These are phyloP conservation scores for Zootermopsis nevadensis DNA, from an alignment of 2,888 invertebrate genomes.

Conservation along the genomic window DNA sequence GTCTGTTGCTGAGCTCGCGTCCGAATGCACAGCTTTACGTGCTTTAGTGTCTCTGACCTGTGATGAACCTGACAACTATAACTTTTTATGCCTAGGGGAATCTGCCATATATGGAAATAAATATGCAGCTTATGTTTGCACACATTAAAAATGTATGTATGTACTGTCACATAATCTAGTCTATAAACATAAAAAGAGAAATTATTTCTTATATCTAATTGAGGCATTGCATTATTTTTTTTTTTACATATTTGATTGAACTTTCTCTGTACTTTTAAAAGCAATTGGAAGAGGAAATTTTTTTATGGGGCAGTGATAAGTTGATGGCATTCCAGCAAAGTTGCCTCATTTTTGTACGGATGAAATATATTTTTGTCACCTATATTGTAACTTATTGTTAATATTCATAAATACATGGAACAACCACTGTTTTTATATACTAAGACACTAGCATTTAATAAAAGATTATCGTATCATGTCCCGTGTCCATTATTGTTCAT, in stretches of 20 bases:
- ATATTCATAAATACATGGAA: neutral
- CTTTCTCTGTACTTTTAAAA: neutral
- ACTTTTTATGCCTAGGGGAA: no score
- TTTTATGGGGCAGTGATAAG: neutral
- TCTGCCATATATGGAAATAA: neutral
- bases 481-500: no score
- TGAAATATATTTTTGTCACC: neutral
- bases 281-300: neutral
- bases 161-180: neutral
- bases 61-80: no score
- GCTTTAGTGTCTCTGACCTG: no score
- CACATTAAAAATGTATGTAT: neutral
- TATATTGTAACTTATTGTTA: neutral
- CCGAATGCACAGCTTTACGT: no score
- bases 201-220: neutral
- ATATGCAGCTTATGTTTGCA: neutral
- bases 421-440: neutral
- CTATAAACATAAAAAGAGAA: neutral
- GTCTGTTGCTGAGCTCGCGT: no score
- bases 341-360: neutral
- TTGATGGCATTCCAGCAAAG: neutral
- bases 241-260: neutral
- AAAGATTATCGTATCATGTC: neutral
- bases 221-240: neutral
- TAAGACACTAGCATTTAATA: neutral